Percentiles rank a stretch among this genome's conserved stretches.
These are phyloP conservation scores for Tetramorium parvispinum DNA, from an alignment of 1,140 invertebrate species.

Conservation along the genomic window DNA sequence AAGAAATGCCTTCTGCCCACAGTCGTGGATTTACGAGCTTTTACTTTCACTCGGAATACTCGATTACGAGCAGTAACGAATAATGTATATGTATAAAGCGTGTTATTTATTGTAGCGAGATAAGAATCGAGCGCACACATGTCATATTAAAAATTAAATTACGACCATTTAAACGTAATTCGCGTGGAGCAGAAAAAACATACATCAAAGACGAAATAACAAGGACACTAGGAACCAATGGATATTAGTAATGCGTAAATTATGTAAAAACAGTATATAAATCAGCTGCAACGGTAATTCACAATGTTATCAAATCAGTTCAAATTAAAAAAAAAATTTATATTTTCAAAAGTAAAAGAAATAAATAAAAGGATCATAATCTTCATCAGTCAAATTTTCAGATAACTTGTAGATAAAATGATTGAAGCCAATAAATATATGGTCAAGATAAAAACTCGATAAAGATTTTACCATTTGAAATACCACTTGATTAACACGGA, in stretches of 20 bases:
- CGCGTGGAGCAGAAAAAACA: background rate
- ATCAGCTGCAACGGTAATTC: background rate
- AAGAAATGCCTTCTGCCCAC: constrained; percentile 8
- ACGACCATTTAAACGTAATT: background rate
- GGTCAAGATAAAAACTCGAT: background rate
- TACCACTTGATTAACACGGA: background rate
- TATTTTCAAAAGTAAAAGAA: background rate
- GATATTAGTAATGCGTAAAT: background rate
- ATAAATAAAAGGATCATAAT: background rate
- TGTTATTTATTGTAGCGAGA: constrained; percentile 1
- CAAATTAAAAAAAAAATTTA: background rate
- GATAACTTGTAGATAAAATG: background rate
- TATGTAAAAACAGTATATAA: constrained; percentile 5
- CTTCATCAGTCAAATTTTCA: background rate
- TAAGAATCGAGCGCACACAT: background rate
- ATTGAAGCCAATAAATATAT: background rate
- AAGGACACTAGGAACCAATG: background rate
- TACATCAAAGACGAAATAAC: background rate
- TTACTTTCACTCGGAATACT: constrained; percentile 47
- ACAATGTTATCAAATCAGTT: background rate
- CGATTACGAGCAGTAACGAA: constrained; percentile 34
- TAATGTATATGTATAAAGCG: background rate
- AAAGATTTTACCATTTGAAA: background rate
- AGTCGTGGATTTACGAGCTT: constrained; percentile 9
- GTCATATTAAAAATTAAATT: background rate